These are phyloP conservation scores for Euclidia mi DNA, from an alignment of 2,888 invertebrate genomes.

Conservation along the genomic window DNA sequence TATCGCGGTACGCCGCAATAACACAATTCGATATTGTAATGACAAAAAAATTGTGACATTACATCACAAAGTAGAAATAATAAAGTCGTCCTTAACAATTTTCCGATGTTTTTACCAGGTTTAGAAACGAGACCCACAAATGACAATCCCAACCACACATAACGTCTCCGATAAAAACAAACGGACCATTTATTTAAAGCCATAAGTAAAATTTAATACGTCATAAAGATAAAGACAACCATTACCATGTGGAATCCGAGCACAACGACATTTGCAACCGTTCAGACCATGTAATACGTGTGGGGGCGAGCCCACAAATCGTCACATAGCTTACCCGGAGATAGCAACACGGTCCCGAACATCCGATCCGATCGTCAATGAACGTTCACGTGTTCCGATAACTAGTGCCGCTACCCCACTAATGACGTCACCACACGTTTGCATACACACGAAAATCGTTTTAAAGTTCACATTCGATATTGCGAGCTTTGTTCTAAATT, in stretches of 20 bases:
- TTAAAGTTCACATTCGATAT: not conserved
- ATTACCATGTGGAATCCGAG: conserved; percentile 11
- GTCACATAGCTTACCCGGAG: conserved; percentile 9
- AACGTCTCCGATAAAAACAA: not conserved
- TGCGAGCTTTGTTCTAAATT: too few species aligned
- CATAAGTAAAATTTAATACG: conserved; percentile 4
- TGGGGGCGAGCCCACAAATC: conserved; percentile 21
- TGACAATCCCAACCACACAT: too few species aligned
- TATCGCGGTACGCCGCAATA: too few species aligned
- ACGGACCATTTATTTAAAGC: not conserved
- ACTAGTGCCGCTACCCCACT: conserved; percentile 27
- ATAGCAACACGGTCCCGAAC: conserved; percentile 25
- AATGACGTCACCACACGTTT: conserved; percentile 4
- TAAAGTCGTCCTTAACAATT: too few species aligned
- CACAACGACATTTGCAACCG: conserved; percentile 6
- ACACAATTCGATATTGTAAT: too few species aligned
- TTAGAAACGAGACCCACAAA: too few species aligned
- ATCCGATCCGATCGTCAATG: conserved; percentile 20
- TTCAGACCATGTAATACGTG: not conserved
- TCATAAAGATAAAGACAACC: conserved; percentile 16
- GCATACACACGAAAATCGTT: conserved; percentile 6
- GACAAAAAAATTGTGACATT: too few species aligned
- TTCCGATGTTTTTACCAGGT: too few species aligned
- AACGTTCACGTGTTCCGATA: conserved; percentile 32
- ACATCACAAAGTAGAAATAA: too few species aligned